phyloP scores from a whole-genome alignment of 2,888 invertebrate genomes.

The Suillia variegata region DNA sequence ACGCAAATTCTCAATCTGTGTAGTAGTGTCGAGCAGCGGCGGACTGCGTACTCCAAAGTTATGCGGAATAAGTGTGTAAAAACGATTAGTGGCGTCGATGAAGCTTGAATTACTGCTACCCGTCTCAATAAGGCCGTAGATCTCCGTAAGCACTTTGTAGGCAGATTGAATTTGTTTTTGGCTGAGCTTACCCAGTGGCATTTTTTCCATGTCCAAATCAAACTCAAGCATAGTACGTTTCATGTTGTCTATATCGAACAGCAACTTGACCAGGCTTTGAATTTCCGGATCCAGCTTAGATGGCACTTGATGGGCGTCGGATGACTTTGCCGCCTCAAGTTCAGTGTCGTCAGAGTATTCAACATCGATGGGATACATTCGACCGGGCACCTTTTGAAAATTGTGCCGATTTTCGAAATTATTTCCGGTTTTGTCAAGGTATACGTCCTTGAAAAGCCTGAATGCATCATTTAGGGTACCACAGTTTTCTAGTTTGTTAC shows the following conservation, averaged over 20 bases:
- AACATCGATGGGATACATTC: conserved; percentile 77
- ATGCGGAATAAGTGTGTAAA: conserved; percentile 96
- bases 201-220: conserved; percentile 95
- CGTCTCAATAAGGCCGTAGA: conserved; percentile 67
- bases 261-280: conserved; percentile 80
- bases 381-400: conserved; percentile 74
- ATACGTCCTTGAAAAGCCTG: conserved; percentile 68
- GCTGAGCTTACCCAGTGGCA: conserved; percentile 97
- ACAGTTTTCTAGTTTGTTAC: conserved; percentile 67
- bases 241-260: conserved; percentile 93
- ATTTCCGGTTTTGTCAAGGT: conserved; percentile 84
- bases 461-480: conserved; percentile 66
- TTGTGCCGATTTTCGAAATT: conserved; percentile 70
- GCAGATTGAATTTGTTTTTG: conserved; percentile 87
- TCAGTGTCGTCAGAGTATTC: conserved; percentile 75
- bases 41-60: conserved; percentile 86
- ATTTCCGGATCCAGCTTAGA: conserved; percentile 78
- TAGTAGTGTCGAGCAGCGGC: conserved; percentile 77
- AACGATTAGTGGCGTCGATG: conserved; percentile 88
- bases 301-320: conserved; percentile 59
- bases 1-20: conserved; percentile 72
- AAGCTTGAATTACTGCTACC: conserved; percentile 64
- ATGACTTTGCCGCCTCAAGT: conserved; percentile 29
- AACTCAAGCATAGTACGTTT: conserved; percentile 91
- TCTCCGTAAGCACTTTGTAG: conserved; percentile 77